Percentiles rank a stretch among this genome's conserved stretches.
Conservation (phyloP, 2,797 vertebrate species). For the Poecile montanus region DNA sequence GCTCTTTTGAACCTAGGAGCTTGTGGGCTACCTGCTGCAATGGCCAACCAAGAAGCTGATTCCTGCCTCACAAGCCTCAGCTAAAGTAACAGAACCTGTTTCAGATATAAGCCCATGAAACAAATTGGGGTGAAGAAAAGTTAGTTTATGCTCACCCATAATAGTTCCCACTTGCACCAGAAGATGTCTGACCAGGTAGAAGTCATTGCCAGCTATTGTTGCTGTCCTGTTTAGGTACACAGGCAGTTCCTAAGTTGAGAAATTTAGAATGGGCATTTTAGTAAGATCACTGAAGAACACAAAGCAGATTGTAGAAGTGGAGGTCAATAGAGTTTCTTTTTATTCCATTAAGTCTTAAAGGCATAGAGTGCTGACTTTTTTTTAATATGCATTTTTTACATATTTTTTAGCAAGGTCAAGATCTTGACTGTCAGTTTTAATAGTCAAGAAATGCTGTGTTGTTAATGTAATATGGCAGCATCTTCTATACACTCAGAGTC, state of each 20-base stretch:
- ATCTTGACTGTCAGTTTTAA: not conserved
- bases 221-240: not conserved
- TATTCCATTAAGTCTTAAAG: not conserved
- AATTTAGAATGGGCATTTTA: not conserved
- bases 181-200: not conserved
- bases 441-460: not conserved
- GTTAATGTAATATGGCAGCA: not conserved
- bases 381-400: fast-evolving
- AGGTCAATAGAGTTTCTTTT: not conserved
- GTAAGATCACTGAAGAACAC: not conserved
- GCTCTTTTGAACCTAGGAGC: not conserved
- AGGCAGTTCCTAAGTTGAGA: not conserved
- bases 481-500: not conserved
- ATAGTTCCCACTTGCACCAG: not conserved
- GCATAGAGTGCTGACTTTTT: not conserved
- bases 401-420: not conserved
- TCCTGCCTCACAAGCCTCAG: not conserved
- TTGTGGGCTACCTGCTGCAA: not conserved
- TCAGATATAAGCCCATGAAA: not conserved
- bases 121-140: not conserved
- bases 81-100: not conserved
- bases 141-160: not conserved
- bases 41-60: not conserved
- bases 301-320: not conserved
- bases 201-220: not conserved